A percentile compares a stretch with the other conserved stretches of the same genome.
These are phyloP conservation scores for Chymomyza procnemis DNA, from an alignment of 2,888 invertebrate species.

Conservation along the genomic window DNA sequence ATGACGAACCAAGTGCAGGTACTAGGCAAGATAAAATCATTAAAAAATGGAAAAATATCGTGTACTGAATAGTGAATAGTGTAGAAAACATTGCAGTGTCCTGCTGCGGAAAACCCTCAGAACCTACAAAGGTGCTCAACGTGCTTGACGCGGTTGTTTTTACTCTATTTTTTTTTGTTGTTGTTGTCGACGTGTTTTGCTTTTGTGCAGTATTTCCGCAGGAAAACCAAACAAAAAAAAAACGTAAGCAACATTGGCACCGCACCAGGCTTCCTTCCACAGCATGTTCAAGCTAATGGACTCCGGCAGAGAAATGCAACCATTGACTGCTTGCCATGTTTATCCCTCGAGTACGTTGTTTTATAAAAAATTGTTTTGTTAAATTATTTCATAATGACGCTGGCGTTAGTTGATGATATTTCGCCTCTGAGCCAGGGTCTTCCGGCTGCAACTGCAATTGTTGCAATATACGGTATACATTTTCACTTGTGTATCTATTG, in stretches of 20 bases:
- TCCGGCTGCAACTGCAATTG: constrained; percentile 55
- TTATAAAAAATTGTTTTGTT: constrained; percentile 60
- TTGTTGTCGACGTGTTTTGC: constrained; percentile 46
- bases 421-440: constrained; percentile 65
- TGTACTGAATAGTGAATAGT: neutral
- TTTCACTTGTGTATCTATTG: neutral
- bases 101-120: too few species aligned
- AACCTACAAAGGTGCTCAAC: too few species aligned
- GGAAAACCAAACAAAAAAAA: constrained; percentile 51
- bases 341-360: neutral
- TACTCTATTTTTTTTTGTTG: constrained; percentile 20
- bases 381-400: constrained; percentile 73
- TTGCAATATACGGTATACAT: constrained; percentile 5
- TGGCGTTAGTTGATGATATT: constrained; percentile 60
- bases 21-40: neutral
- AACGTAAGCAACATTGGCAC: constrained; percentile 42
- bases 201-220: constrained; percentile 58
- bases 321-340: neutral
- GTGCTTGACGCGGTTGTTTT: neutral
- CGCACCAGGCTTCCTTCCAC: constrained; percentile 10
- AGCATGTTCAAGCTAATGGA: neutral
- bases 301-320: neutral
- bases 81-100: neutral
- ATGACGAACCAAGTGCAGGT: neutral
- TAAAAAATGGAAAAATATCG: neutral